These are phyloP conservation scores for Psophia crepitans DNA, from an alignment of 2,113 vertebrate species.

Conservation along the genomic window DNA sequence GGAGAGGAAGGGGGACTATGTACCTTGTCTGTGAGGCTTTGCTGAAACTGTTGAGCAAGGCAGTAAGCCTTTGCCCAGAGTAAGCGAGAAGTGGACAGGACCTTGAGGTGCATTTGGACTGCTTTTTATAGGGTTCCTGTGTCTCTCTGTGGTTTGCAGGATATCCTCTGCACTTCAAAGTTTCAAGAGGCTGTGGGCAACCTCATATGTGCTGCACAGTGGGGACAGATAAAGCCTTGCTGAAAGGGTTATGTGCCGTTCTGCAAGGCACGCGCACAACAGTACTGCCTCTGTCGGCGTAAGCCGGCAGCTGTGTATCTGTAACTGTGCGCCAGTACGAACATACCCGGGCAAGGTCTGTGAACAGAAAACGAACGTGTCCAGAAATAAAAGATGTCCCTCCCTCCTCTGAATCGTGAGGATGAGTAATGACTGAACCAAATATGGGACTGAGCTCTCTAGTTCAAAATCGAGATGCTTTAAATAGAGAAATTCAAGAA, in stretches of 20 bases:
- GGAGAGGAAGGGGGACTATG: neutral
- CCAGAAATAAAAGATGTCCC: neutral
- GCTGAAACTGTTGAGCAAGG: neutral
- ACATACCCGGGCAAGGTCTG: neutral
- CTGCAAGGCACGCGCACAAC: neutral
- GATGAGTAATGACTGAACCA: neutral
- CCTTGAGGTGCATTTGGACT: neutral
- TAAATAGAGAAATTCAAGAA: neutral
- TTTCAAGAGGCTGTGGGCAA: neutral
- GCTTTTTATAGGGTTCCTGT: neutral
- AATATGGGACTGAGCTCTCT: neutral
- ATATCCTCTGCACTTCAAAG: neutral
- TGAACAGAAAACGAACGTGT: neutral
- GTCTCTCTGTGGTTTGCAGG: neutral
- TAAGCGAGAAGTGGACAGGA: neutral
- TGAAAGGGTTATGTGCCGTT: neutral
- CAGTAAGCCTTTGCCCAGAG: neutral
- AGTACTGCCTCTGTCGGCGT: neutral
- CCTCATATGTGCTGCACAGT: neutral
- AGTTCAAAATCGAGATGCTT: neutral
- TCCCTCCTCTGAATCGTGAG: neutral
- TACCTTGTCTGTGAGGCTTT: neutral
- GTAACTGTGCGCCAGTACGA: neutral
- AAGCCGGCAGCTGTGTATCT: neutral
- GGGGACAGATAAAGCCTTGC: neutral